These are phyloP conservation scores for Idaea aversata DNA, from an alignment of 2,888 invertebrate genomes.

Conservation along the genomic window DNA sequence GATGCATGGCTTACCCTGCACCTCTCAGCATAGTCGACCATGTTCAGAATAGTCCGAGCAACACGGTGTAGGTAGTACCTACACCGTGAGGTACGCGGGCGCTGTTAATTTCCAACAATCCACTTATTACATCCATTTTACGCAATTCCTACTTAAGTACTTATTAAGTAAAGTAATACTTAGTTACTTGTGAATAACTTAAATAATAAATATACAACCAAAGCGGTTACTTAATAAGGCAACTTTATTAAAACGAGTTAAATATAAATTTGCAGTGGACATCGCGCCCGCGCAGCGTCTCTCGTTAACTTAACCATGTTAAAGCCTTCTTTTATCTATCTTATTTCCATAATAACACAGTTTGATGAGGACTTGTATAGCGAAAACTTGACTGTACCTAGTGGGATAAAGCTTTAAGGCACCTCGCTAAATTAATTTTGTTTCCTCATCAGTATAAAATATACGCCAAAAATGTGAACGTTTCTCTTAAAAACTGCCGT, in stretches of 20 bases:
- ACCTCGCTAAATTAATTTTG: too few species aligned
- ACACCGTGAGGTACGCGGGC: too few species aligned
- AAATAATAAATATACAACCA: background rate
- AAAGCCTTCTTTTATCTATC: constrained; percentile 62
- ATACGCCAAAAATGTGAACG: too few species aligned
- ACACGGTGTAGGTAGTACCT: too few species aligned
- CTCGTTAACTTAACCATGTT: constrained; percentile 57
- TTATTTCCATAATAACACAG: constrained; percentile 61
- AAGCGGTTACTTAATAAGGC: constrained; percentile 11
- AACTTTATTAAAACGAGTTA: constrained; percentile 28
- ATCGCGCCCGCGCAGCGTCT: constrained; percentile 33
- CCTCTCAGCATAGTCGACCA: too few species aligned
- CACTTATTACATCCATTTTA: too few species aligned
- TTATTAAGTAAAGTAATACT: background rate
- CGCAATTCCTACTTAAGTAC: background rate
- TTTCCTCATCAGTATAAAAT: too few species aligned
- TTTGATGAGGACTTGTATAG: constrained; percentile 27
- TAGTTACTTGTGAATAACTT: background rate
- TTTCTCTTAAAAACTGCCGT: too few species aligned
- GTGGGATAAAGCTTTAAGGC: too few species aligned
- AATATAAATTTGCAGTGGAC: constrained; percentile 30
- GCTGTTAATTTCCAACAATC: too few species aligned
- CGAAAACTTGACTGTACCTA: background rate
- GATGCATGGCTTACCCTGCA: too few species aligned
- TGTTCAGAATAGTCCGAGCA: too few species aligned